Conservation (phyloP, 2,797 vertebrate genomes). For the Nyctibius grandis region DNA sequence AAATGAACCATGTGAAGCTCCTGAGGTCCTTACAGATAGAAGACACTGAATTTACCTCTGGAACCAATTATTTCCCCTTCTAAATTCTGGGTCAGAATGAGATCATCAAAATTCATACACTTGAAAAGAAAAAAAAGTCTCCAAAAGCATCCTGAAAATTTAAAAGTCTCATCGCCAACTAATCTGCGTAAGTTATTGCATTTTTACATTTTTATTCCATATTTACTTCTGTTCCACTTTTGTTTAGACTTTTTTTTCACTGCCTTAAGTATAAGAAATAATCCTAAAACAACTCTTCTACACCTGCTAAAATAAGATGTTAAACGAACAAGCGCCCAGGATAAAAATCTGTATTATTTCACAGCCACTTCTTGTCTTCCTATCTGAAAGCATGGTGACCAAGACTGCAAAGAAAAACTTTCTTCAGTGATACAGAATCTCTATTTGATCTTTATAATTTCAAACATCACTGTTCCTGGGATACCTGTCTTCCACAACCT, state of each 20-base stretch:
- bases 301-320: not conserved
- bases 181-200: not conserved
- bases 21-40: not conserved
- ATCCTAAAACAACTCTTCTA: not conserved
- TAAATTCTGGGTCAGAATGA: not conserved
- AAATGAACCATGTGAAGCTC: not conserved
- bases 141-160: not conserved
- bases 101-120: not conserved
- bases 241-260: not conserved
- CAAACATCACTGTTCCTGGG: not conserved
- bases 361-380: not conserved
- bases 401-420: not conserved
- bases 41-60: not conserved
- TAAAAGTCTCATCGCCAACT: not conserved
- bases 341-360: not conserved
- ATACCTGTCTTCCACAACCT: not conserved
- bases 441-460: not conserved
- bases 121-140: not conserved
- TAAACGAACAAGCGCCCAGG: not conserved
- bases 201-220: not conserved
- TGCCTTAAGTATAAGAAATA: not conserved
- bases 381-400: not conserved
- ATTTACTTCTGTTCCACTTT: not conserved
- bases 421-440: not conserved
- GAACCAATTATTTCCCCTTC: not conserved